Evolutionary conservation across 2,113 vertebrate genomes (phyloP), one percentile per base, ranked within the genome.

Genomic region (Glaucidium brasilianum): DNA sequence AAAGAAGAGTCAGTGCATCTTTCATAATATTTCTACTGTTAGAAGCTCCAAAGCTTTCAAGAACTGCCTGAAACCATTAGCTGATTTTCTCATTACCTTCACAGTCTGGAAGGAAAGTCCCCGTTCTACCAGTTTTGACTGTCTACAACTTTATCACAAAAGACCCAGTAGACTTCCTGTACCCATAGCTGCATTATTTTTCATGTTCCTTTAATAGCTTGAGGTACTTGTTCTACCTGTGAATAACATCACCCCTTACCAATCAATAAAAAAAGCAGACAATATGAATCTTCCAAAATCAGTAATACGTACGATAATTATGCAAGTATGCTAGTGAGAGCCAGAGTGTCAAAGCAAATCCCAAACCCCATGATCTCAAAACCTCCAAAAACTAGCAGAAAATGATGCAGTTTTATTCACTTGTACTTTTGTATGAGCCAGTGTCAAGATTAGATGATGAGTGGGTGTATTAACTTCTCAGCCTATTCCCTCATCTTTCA

Each of bases 251-350:
- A 97, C 56, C 83, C 64, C 92, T 96, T 81, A 85, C 82, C 85
- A 96, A 97, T 97, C 97, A 97, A 97, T 98, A 95, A 96, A 95
- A 93, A 97, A 95, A 30, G 63, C 68, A 75, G 95, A 92, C 97
- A 95, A 96, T 96, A 94, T 93, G 96, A 98, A 97, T 96, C 92
- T 96, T 97, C 96, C 93, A 92, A 90, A 97, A 98, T 98, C 93
- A 30, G 97, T 98, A 97, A 94, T 91, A 94, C 41, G 60, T 95
- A 88, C 91, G 97, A 93, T 98, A 98, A 98, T 98, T 96, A 97
- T 72, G 80, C 60, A 85, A 95, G 47, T 77, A 90, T 85, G 85
- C 45, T 90, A 94, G 76, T 30, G 67, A 96, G 88, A 89, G 59
- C 29, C 78, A 68, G 72, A 75, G 56, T 69, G 68, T 67, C 73